phyloP scores from a whole-genome alignment of 2,888 invertebrate genomes.

The Chouioia cunea region DNA sequence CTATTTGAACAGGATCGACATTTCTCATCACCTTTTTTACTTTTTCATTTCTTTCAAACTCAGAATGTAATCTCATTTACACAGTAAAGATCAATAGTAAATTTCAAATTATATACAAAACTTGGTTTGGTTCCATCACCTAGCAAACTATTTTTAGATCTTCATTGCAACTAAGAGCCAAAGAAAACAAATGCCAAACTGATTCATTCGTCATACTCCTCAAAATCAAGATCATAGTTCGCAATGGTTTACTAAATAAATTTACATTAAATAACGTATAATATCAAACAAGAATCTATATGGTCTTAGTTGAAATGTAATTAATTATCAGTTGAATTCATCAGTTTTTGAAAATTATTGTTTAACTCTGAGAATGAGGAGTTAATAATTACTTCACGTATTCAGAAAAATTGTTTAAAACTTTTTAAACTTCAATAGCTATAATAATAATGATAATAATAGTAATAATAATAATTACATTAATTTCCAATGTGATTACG shows the following conservation, averaged over 20 bases:
- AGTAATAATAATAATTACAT: slow-evolving; percentile 56
- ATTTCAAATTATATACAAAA: background rate
- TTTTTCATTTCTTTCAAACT: background rate
- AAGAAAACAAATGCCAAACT: background rate
- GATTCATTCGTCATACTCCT: background rate
- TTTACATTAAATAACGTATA: slow-evolving; percentile 26
- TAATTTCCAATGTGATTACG: slow-evolving; percentile 38
- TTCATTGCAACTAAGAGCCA: background rate
- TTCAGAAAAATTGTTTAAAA: slow-evolving; percentile 49
- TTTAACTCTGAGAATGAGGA: slow-evolving; percentile 1
- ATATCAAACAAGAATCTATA: background rate
- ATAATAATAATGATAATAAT: slow-evolving; percentile 54
- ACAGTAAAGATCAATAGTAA: slow-evolving; percentile 16
- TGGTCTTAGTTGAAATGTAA: background rate
- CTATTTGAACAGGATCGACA: slow-evolving; percentile 16
- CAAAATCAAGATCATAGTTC: background rate
- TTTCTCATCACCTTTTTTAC: no score
- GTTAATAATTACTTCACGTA: slow-evolving; percentile 10
- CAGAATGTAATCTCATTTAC: background rate
- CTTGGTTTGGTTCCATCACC: no score
- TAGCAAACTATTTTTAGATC: no score
- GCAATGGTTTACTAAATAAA: background rate
- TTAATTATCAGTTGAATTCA: slow-evolving; percentile 5
- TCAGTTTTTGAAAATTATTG: background rate
- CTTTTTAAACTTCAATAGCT: slow-evolving; percentile 51